These are phyloP conservation scores for Antennarius striatus DNA, from an alignment of 2,113 vertebrate genomes.

Conservation along the genomic window DNA sequence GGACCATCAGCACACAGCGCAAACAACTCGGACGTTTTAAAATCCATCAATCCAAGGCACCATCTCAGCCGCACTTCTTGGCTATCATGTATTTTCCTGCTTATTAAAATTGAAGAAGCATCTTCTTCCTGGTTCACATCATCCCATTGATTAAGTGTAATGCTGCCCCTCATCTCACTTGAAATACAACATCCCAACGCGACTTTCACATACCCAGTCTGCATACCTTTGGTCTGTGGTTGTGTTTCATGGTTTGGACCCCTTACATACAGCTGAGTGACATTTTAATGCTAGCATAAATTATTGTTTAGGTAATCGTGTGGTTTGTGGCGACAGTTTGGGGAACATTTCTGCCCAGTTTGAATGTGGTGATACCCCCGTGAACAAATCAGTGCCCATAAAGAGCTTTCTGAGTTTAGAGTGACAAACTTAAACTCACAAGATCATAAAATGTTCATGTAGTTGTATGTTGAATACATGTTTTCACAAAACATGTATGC, in stretches of 20 bases:
- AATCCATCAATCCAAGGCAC: background rate
- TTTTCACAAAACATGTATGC: too few relatives aligned
- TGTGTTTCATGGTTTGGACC: background rate
- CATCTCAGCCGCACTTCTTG: background rate
- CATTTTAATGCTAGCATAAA: too few relatives aligned
- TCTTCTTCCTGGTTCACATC: background rate
- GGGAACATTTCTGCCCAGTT: background rate
- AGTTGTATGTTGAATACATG: too few relatives aligned
- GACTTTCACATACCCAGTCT: background rate
- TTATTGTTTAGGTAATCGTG: background rate
- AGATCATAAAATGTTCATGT: too few relatives aligned
- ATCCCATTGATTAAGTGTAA: background rate
- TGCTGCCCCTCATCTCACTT: too few relatives aligned
- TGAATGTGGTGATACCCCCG: too few relatives aligned
- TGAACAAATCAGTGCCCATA: background rate
- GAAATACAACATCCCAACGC: too few relatives aligned
- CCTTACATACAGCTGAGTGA: background rate
- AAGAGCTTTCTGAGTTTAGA: background rate
- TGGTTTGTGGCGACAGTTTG: background rate
- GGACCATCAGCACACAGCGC: background rate
- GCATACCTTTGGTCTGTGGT: background rate
- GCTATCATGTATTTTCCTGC: slow-evolving; percentile 1
- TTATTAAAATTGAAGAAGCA: background rate
- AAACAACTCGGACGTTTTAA: background rate
- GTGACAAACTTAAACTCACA: too few relatives aligned